These are phyloP conservation scores for Mormyrus iriodes DNA, from an alignment of 2,113 vertebrate species.

Conservation along the genomic window DNA sequence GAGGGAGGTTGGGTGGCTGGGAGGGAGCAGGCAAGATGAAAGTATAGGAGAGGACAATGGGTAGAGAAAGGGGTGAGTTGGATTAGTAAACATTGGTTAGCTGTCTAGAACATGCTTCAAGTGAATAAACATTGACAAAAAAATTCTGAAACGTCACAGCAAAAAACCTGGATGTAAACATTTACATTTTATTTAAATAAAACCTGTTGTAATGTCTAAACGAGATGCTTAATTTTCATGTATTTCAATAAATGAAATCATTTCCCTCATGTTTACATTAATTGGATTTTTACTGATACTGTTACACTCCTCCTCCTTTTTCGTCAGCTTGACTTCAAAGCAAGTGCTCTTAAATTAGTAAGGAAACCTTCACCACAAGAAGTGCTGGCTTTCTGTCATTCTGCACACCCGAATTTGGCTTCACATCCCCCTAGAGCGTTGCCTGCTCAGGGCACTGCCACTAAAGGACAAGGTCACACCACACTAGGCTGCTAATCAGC, in stretches of 20 bases:
- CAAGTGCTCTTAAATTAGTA: not conserved
- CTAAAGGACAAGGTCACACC: not conserved
- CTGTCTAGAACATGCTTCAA: not conserved
- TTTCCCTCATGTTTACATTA: not conserved
- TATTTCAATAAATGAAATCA: not conserved
- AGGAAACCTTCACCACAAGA: not conserved
- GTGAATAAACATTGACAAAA: not conserved
- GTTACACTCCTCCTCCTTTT: not conserved
- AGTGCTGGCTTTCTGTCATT: too few relatives aligned
- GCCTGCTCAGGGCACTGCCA: not conserved
- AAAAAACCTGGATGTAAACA: not conserved
- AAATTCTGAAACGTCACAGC: not conserved
- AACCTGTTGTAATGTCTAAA: not conserved
- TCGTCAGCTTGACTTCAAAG: not conserved
- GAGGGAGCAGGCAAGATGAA: not conserved
- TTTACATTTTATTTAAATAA: not conserved
- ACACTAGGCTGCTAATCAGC: not conserved
- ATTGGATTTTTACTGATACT: not conserved
- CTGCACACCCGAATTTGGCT: not conserved
- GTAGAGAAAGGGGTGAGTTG: slow-evolving; percentile 34
- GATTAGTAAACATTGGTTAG: slow-evolving; percentile 49
- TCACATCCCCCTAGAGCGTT: not conserved
- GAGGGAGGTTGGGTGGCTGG: slow-evolving; percentile 40
- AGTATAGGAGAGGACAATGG: slow-evolving; percentile 35
- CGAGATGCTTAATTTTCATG: not conserved